phyloP scores from a whole-genome alignment of 2,113 vertebrate genomes.

The Tragulus kanchil region DNA sequence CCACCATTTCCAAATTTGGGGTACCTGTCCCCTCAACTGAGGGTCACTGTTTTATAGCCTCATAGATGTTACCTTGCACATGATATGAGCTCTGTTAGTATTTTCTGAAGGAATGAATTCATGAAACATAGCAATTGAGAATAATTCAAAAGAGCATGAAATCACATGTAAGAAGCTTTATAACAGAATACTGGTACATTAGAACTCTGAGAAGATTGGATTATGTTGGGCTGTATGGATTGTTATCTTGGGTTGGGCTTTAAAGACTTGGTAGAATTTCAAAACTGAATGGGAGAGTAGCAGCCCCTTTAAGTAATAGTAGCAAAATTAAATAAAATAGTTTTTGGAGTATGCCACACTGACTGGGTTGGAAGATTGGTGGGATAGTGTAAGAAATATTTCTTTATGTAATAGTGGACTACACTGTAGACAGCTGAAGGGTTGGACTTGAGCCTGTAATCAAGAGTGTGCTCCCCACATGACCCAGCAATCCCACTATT shows the following conservation, averaged over 20 bases:
- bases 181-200: neutral
- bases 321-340: neutral
- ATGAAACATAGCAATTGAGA: slow-evolving; percentile 9
- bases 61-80: neutral
- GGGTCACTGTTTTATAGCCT: slow-evolving; percentile 27
- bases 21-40: neutral
- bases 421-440: neutral
- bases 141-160: neutral
- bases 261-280: neutral
- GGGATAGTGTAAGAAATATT: neutral
- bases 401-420: neutral
- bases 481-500: no score
- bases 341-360: neutral
- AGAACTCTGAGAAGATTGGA: neutral
- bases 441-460: neutral
- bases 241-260: neutral
- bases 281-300: neutral
- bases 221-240: neutral
- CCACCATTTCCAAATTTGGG: neutral
- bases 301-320: neutral
- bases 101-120: slow-evolving; percentile 8
- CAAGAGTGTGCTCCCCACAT: neutral
- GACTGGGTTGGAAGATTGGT: neutral
- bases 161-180: slow-evolving; percentile 4
- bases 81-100: neutral